These are phyloP conservation scores for Melanchra persicariae DNA, from an alignment of 2,888 invertebrate species.

Conservation along the genomic window DNA sequence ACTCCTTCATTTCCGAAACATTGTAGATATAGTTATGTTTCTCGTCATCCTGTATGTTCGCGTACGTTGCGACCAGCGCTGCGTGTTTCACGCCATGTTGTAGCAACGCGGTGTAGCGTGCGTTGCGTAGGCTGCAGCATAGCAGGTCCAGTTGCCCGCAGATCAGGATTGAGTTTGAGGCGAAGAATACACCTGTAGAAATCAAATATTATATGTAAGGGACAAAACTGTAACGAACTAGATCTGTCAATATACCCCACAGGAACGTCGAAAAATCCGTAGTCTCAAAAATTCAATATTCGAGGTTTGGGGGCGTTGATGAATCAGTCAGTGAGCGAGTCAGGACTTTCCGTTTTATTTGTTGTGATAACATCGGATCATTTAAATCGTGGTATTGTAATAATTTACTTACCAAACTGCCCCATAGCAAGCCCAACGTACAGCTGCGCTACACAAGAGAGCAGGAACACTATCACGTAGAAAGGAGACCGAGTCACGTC, in stretches of 20 bases:
- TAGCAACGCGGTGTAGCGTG: slow-evolving; percentile 81
- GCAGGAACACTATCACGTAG: slow-evolving; percentile 74
- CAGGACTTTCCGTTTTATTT: too few relatives aligned
- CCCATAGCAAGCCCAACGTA: slow-evolving; percentile 84
- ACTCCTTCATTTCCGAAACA: slow-evolving; percentile 73
- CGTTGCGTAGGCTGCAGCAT: slow-evolving; percentile 84
- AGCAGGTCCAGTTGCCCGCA: slow-evolving; percentile 86
- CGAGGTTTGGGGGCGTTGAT: not conserved
- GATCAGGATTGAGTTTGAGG: slow-evolving; percentile 82
- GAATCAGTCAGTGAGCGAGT: not conserved
- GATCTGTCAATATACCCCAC: not conserved
- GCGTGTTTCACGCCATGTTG: slow-evolving; percentile 73
- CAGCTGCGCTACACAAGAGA: slow-evolving; percentile 78
- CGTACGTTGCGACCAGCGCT: slow-evolving; percentile 63
- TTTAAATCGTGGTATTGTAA: not conserved
- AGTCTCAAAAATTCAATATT: not conserved
- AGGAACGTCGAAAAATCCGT: not conserved
- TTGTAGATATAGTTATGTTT: slow-evolving; percentile 80
- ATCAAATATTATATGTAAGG: not conserved
- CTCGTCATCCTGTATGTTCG: slow-evolving; percentile 77
- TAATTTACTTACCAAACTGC: slow-evolving; percentile 78
- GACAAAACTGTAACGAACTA: not conserved
- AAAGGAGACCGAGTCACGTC: slow-evolving; percentile 72
- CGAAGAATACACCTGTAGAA: slow-evolving; percentile 83
- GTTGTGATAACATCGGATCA: not conserved